These are phyloP conservation scores for Umimayanthus chanpuru DNA, from an alignment of 92 coral and sea anemone species.

Conservation along the genomic window DNA sequence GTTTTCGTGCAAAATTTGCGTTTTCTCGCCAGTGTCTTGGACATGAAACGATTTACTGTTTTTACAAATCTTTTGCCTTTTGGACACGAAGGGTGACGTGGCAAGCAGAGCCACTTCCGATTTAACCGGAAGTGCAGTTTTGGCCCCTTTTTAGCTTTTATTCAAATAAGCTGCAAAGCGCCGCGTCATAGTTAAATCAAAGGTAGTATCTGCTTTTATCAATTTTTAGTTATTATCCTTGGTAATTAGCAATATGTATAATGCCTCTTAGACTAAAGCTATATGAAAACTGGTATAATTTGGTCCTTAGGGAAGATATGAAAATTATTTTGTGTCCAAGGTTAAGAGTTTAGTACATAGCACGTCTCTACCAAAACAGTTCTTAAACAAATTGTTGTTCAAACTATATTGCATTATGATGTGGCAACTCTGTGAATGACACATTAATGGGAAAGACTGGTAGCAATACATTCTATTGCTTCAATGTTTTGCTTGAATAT, in stretches of 20 bases:
- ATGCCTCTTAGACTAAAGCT: neutral
- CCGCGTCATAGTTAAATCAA: neutral
- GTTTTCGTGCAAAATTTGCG: neutral
- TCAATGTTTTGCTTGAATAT: too few species aligned
- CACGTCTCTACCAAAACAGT: neutral
- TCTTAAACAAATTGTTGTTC: neutral
- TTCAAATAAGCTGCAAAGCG: neutral
- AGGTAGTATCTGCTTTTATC: neutral
- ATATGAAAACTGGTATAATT: neutral
- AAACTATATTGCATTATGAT: neutral
- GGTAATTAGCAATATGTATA: neutral
- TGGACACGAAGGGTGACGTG: neutral
- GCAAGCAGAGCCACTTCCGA: slow-evolving; percentile 16
- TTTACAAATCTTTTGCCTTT: neutral
- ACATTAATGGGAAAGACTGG: too few species aligned
- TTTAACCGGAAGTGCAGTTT: neutral
- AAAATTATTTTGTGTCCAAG: neutral
- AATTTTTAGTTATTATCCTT: neutral
- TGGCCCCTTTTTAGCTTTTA: neutral
- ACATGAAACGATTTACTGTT: neutral
- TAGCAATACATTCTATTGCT: too few species aligned
- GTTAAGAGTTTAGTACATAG: neutral
- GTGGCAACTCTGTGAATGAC: neutral
- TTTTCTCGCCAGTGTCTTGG: neutral
- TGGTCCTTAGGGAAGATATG: neutral